Base-by-base conservation (phyloP, 2,113 vertebrate species). In the Delphinus delphis region DNA sequence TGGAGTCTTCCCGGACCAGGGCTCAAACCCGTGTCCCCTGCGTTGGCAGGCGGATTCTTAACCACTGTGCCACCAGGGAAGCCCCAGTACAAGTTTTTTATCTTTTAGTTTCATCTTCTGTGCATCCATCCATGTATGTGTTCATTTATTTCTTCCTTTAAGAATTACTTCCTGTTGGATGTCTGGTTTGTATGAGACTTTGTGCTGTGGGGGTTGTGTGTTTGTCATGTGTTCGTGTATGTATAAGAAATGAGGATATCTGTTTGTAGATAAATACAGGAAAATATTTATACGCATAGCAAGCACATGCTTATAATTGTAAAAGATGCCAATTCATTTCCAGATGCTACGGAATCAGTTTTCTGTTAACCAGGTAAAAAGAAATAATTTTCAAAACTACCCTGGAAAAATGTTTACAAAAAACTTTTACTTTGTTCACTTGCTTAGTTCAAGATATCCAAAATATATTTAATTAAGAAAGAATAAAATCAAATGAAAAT, bases 101-200 rank as follows among this genome's bases (percentile, higher is more conserved):
- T 97, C 85, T 95, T 85, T 41, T 62, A 67, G 23, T 90, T 96
- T 95, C 26, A 88, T 41, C 92, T 89, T 70, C 80, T 89, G 26
- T 68, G 47, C 18, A 50, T 76, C 33, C 26, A 90, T 90, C 31
- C 82, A 87, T 47, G 41, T 77, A n/a, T 63, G 18, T 58, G n/a
- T 80, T 79, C 26, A 68, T 81, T 95, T 20, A 90, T 86, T 93
- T 38, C 33, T 83, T 92, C 44, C 68, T 79, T 77, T 31, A 63
- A 73, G 38, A 83, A 73, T 60, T 47, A 62, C 12, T 95, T 91
- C 36, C 17, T 94, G 13, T 33, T 70, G 55, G 31, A 18, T 63
- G 73, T 83, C 26, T 94, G 33, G 4, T n/a, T 81, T 94, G 3
- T 68, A 58, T 5, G 91, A 95, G 50, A 36, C 31, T 58, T 74